Base-by-base conservation (phyloP, 35 echinoderm and acorn worm species). In the Apostichopus californicus region DNA sequence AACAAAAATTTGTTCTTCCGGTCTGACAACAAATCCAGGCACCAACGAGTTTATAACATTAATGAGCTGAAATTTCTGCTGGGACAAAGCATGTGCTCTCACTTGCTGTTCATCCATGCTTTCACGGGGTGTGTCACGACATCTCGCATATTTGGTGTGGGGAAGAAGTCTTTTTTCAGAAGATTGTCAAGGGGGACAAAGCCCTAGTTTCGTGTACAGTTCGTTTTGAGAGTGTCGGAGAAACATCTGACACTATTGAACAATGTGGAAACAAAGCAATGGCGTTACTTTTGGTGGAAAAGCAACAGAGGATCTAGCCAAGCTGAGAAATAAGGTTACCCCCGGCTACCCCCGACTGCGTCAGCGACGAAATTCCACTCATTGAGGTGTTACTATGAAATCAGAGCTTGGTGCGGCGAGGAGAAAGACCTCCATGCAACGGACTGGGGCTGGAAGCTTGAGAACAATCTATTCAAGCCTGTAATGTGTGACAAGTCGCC, bases 41-140 rank as follows among this genome's bases (percentile, higher is more conserved):
- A 34, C 28, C 28, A 34, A 34, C 28, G 28, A 34, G 28, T 34
- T 34, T 34, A 34, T 34, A 34, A 34, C 28, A 34, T 34, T 2
- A 34, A 34, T 34, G 28, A 34, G 28, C 28, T 34, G 0, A 34
- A 34, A 34, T 2, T 34, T 34, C 1, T 34, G 28, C 28, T 34
- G 28, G 28, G 28, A 1, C 28, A 34, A 34, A 34, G 0, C 28
- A 34, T 34, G 28, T 34, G 28, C 28, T 34, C 28, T 34, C 28
- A 34, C 28, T 34, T 34, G 28, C 28, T 34, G 28, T 34, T 34
- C 28, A 34, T 92, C 1, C 94, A 95, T 81, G 92, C 90, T 17
- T 94, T 92, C 64, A 94, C 93, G 54, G 93, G 90, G 54, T 92
- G 95, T 92, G 95, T 89, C 81, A 60, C 93, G 77, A 81, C 87